Percentiles rank a stretch among this genome's conserved stretches.
phyloP scores from a whole-genome alignment of 2,888 invertebrate species.

The Polietes domitor region DNA sequence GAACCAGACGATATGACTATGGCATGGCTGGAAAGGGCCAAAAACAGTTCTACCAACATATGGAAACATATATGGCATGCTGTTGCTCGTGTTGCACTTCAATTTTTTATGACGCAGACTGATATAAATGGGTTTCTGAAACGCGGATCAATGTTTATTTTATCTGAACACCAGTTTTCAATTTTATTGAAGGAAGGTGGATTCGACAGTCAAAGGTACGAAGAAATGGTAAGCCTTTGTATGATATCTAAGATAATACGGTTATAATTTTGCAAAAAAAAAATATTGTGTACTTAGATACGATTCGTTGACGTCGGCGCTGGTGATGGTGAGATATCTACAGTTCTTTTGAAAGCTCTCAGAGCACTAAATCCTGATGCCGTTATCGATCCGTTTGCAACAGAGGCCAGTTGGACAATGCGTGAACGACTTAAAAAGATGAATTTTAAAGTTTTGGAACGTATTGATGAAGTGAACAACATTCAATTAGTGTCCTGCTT shows the following conservation, averaged over 20 bases:
- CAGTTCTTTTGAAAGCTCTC: constrained; percentile 83
- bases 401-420: constrained; percentile 96
- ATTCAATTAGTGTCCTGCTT: constrained; percentile 84
- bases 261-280: background rate
- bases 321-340: constrained; percentile 96
- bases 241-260: background rate
- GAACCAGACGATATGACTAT: constrained; percentile 78
- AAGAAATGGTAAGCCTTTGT: constrained; percentile 72
- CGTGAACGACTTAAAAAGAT: constrained; percentile 88
- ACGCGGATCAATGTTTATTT: constrained; percentile 98
- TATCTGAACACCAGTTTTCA: constrained; percentile 91
- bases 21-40: constrained; percentile 78
- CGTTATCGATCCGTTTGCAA: constrained; percentile 88
- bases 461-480: constrained; percentile 76
- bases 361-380: constrained; percentile 73
- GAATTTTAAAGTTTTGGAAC: constrained; percentile 77
- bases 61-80: constrained; percentile 95
- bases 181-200: constrained; percentile 76
- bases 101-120: constrained; percentile 95
- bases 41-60: constrained; percentile 81
- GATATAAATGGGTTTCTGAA: constrained; percentile 96
- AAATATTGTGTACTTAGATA: constrained; percentile 44
- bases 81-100: constrained; percentile 90
- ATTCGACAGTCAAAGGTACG: constrained; percentile 72
- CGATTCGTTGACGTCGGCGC: constrained; percentile 94